Conservation (phyloP, 1,140 invertebrate genomes). For the Heliconius himera region DNA sequence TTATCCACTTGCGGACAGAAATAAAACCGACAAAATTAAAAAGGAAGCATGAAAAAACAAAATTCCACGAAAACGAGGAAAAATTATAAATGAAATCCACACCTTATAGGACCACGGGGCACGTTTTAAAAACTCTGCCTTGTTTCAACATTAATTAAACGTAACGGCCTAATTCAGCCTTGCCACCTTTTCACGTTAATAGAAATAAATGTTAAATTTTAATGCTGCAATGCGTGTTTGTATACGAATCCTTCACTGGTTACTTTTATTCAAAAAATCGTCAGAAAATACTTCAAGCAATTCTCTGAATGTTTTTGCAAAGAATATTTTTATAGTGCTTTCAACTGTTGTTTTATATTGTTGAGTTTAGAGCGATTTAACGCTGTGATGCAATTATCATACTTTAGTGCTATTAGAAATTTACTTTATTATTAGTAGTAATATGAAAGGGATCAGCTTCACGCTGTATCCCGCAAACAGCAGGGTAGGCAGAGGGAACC, state of each 20-base stretch:
- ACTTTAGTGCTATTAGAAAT: no score
- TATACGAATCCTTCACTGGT: conserved; percentile 2
- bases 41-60: neutral
- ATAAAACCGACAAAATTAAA: neutral
- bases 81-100: conserved; percentile 16
- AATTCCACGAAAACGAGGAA: neutral
- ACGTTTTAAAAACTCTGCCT: conserved; percentile 12
- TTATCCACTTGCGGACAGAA: neutral
- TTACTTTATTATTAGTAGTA: no score
- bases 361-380: no score
- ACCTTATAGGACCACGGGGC: conserved; percentile 17
- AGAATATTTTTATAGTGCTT: no score
- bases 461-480: no score
- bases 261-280: neutral
- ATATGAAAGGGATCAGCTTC: no score
- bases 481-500: no score
- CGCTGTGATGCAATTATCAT: no score
- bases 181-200: conserved; percentile 17
- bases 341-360: no score
- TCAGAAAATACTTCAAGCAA: no score
- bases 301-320: no score
- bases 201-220: conserved; percentile 18
- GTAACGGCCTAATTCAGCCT: conserved; percentile 17
- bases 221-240: conserved; percentile 7
- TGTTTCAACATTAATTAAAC: conserved; percentile 17